Conservation (phyloP, 1,140 invertebrate genomes). For the Galleria mellonella region DNA sequence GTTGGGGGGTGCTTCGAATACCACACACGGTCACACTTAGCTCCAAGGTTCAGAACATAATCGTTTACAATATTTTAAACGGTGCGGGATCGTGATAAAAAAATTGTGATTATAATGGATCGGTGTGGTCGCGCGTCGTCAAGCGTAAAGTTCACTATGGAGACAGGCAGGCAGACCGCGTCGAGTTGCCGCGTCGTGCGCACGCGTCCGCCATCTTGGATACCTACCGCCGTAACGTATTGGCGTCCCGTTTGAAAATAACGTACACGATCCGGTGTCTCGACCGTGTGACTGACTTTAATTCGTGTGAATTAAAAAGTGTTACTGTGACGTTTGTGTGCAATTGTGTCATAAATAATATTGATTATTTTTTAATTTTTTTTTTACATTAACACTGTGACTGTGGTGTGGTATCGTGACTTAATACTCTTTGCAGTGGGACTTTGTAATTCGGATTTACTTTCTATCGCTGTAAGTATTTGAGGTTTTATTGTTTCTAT, state of each 20-base stretch:
- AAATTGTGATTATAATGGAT: conserved; percentile 30
- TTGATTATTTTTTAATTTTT: conserved; percentile 22
- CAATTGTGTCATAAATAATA: conserved; percentile 23
- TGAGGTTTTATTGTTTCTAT: conserved; percentile 54
- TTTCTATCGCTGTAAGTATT: conserved; percentile 69
- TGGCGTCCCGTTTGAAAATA: conserved; percentile 46
- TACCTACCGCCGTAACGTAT: conserved; percentile 30
- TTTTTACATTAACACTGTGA: conserved; percentile 34
- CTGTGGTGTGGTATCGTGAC: conserved; percentile 50
- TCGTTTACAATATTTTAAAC: conserved; percentile 14
- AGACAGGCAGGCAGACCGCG: conserved; percentile 30
- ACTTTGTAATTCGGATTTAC: conserved; percentile 66
- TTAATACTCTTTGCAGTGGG: conserved; percentile 36
- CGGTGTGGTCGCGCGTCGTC: conserved; percentile 25
- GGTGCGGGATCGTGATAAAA: conserved; percentile 26
- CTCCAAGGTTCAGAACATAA: conserved; percentile 7
- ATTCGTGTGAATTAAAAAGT: conserved; percentile 7
- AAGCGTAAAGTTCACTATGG: conserved; percentile 7
- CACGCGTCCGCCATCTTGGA: conserved; percentile 49
- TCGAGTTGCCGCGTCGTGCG: conserved; percentile 42
- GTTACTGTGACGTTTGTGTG: conserved; percentile 4
- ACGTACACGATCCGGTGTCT: conserved; percentile 34
- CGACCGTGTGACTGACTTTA: conserved; percentile 20
- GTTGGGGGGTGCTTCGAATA: neutral
- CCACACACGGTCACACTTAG: neutral